A percentile compares a stretch with the other conserved stretches of the same genome.
Conservation (phyloP, 2,888 invertebrate genomes). For the Tolmerus cingulatus region DNA sequence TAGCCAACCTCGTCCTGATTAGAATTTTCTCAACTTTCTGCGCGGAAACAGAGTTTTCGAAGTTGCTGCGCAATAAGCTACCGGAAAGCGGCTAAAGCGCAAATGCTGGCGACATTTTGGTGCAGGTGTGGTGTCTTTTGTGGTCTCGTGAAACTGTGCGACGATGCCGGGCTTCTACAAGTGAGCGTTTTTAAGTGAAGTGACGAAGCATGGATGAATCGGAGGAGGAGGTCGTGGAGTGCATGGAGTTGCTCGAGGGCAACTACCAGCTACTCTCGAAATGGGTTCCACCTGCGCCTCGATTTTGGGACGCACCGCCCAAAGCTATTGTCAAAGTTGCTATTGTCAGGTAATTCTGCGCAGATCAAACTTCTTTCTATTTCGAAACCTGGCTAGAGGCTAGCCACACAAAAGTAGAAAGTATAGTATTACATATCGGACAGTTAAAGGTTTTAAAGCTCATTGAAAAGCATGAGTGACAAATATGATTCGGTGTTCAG, state of each 20-base stretch:
- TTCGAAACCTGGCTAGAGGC: background rate
- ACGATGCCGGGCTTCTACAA: background rate
- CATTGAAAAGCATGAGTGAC: too few relatives aligned
- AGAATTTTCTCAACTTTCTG: constrained; percentile 47
- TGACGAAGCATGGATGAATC: constrained; percentile 55
- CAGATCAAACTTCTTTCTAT: background rate
- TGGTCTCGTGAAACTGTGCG: background rate
- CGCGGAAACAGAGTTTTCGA: constrained; percentile 41
- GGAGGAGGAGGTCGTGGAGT: constrained; percentile 62
- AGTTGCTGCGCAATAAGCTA: constrained; percentile 41
- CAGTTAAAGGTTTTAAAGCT: too few relatives aligned
- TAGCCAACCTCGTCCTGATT: constrained; percentile 30
- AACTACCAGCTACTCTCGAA: constrained; percentile 62
- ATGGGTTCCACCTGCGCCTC: constrained; percentile 63
- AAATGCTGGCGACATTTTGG: constrained; percentile 3
- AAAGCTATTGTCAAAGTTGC: constrained; percentile 62
- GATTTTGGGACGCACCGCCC: constrained; percentile 63
- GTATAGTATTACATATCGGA: too few relatives aligned
- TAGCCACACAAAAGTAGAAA: too few relatives aligned
- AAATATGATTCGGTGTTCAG: too few relatives aligned
- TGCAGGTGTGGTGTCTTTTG: background rate
- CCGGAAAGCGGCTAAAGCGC: constrained; percentile 32
- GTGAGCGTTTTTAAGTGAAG: constrained; percentile 13
- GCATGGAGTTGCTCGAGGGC: constrained; percentile 62
- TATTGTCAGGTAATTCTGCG: constrained; percentile 59